Conservation (phyloP, 2,888 invertebrate genomes). For the Megamerina dolium region DNA sequence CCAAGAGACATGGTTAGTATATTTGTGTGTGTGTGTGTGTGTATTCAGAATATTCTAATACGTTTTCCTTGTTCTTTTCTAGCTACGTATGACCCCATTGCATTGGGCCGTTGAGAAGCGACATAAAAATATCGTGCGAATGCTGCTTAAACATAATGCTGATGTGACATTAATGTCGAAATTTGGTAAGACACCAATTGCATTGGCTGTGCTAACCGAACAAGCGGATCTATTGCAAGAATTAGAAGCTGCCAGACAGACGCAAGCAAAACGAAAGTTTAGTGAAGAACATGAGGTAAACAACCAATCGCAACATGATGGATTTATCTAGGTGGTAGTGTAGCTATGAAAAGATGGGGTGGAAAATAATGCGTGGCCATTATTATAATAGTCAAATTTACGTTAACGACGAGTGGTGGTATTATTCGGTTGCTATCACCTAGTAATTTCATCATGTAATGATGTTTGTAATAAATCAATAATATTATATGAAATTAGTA, state of each 20-base stretch:
- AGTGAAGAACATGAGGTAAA: conserved; percentile 43
- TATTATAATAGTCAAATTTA: no score
- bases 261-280: conserved; percentile 38
- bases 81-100: conserved; percentile 84
- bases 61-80: conserved; percentile 5
- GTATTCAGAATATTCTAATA: background rate
- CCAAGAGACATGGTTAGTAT: conserved; percentile 67
- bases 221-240: conserved; percentile 57
- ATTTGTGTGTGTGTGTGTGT: background rate
- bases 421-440: no score
- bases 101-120: conserved; percentile 91
- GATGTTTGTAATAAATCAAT: no score
- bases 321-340: no score
- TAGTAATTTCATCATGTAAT: no score
- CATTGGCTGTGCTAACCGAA: conserved; percentile 62
- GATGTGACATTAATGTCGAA: conserved; percentile 63
- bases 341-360: no score
- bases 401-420: no score
- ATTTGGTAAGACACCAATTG: conserved; percentile 65
- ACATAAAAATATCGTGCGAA: conserved; percentile 62
- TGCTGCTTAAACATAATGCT: conserved; percentile 69
- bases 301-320: no score
- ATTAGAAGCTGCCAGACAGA: conserved; percentile 50
- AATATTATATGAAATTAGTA: no score
- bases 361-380: no score